Percentiles rank a stretch among this genome's conserved stretches.
phyloP scores from a whole-genome alignment of 2,113 vertebrate genomes.

The Brachyistius frenatus region DNA sequence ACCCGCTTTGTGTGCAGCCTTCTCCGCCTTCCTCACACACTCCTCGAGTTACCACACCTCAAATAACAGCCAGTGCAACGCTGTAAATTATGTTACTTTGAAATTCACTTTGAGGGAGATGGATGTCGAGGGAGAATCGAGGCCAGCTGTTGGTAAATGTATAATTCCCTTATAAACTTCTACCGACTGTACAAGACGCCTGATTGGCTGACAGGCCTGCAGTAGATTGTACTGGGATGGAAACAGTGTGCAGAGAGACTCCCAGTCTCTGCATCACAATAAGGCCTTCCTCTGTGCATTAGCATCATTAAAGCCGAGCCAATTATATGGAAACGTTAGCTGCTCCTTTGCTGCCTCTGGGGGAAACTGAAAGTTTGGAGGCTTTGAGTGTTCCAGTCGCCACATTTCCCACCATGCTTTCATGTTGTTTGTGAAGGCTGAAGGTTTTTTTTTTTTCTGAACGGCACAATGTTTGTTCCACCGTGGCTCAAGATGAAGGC shows the following conservation, averaged over 20 bases:
- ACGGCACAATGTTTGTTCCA: constrained; percentile 20
- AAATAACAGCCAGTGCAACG: not conserved
- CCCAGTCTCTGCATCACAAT: constrained; percentile 9
- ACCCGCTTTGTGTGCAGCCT: constrained; percentile 59
- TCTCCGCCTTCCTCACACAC: constrained; percentile 14
- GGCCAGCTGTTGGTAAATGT: constrained; percentile 24
- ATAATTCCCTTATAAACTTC: constrained; percentile 44
- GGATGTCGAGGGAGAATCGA: not conserved
- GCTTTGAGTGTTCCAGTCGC: constrained; percentile 50
- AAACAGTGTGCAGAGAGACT: constrained; percentile 30
- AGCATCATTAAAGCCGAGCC: constrained; percentile 58
- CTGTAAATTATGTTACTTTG: not conserved
- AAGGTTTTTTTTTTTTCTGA: not conserved
- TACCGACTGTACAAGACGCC: constrained; percentile 9
- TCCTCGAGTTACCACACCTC: constrained; percentile 1
- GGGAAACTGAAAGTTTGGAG: constrained; percentile 9
- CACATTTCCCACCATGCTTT: constrained; percentile 38
- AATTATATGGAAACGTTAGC: constrained; percentile 57
- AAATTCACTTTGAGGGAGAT: constrained; percentile 8
- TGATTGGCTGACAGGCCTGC: constrained; percentile 14
- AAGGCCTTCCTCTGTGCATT: constrained; percentile 30
- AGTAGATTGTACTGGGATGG: constrained; percentile 39
- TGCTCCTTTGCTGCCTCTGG: constrained; percentile 7
- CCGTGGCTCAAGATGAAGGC: not conserved
- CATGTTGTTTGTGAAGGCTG: constrained; percentile 35